Base-by-base conservation (phyloP, 92 coral and sea anemone species). In the Desmophyllum pertusum region DNA sequence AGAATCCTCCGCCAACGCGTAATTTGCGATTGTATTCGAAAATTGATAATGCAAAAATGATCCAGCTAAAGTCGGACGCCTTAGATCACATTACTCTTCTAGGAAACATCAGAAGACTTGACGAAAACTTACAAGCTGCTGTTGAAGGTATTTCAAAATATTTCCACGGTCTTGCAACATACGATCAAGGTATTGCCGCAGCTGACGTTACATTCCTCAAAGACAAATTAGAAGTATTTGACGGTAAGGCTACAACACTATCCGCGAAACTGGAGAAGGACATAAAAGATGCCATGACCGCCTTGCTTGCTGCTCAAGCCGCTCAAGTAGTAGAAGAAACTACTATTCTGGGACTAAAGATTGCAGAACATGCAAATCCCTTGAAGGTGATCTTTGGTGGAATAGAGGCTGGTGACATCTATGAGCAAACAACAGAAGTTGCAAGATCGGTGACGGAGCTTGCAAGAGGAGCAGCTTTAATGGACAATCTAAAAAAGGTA, bases 151-250 rank as follows among this genome's bases (percentile, higher is more conserved):
- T 88, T 31, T n/a, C 51, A 11, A 80, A 61, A 37, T 88, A 88
- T 30, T 62, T 84, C 65, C 70, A 10, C 23, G 33, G 78, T 59
- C 85, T 88, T 14, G 84, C 92, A 61, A 57, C 78, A 43, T 88
- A 84, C 57, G 92, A 88, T 67, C 85, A 88, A 72, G 89, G 81
- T 10, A 84, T 88, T 69, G 92, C 85, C 2, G 73, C 73, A 62
- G 19, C n/a, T n/a, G 92, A 88, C 65, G 92, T 84, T 3, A 21
- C 38, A 0, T 88, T 84, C 19, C 68, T 88, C 3, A 15, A 40
- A 42, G 89, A 71, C 5, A 88, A 88, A 71, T 48, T 88, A 27
- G 61, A 2, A 18, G 85, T 71, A 6, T 88, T 84, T 63, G 50
- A 77, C 7, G n/a, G 40, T n/a, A 57, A 84, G 5, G 67, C 92